A percentile compares a stretch with the other conserved stretches of the same genome.
These are phyloP conservation scores for Gnathonemus echidnorhynchus DNA, from an alignment of 2,113 vertebrate species.

Conservation along the genomic window DNA sequence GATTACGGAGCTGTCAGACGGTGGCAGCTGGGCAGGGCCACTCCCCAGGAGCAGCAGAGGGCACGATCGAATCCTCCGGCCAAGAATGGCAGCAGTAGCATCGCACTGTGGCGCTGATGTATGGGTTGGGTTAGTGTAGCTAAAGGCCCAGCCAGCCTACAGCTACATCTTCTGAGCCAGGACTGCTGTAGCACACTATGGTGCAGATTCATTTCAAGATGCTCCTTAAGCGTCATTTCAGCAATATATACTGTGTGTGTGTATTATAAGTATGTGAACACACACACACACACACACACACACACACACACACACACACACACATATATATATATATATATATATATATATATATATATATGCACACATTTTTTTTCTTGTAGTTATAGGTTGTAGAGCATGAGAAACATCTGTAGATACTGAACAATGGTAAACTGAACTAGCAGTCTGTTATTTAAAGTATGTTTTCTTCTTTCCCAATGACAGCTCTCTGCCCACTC, in stretches of 20 bases:
- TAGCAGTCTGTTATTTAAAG: neutral
- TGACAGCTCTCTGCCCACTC: neutral
- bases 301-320: no score
- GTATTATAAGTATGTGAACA: neutral
- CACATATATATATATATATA: no score
- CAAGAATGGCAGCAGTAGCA: slow-evolving; percentile 62
- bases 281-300: no score
- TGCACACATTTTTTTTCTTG: neutral
- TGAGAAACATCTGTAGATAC: neutral
- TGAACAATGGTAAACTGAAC: neutral
- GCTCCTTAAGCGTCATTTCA: neutral
- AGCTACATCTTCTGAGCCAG: slow-evolving; percentile 33
- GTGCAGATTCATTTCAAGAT: neutral
- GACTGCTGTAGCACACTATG: slow-evolving; percentile 23
- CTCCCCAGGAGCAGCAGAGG: slow-evolving; percentile 91
- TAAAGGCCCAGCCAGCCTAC: slow-evolving; percentile 34
- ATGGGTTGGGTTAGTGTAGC: slow-evolving; percentile 11
- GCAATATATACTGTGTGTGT: neutral
- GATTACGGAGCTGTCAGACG: slow-evolving; percentile 86
- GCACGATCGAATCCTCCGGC: slow-evolving; percentile 75
- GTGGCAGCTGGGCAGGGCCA: slow-evolving; percentile 93
- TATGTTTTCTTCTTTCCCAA: neutral
- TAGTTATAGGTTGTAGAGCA: neutral
- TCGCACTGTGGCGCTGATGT: slow-evolving; percentile 64
- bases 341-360: no score